Base-by-base conservation (phyloP, 1,140 invertebrate species). In the Pantala flavescens region DNA sequence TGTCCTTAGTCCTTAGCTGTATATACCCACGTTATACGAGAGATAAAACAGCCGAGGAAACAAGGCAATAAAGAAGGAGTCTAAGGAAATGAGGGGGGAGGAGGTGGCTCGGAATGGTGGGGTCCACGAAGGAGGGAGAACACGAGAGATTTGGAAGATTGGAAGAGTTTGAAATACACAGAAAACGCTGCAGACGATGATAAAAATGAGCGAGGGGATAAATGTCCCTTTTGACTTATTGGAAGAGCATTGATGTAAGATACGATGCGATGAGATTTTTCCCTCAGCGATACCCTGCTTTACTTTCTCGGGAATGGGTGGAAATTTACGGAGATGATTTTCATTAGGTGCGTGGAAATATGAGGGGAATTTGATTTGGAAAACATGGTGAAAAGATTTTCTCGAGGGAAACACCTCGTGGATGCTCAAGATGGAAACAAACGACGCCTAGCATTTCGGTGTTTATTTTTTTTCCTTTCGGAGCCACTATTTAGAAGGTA, bases 41-140 rank as follows among this genome's bases (percentile, higher is more conserved):
- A 63, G 49, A 63, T 63, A 63, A 63, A 63, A 63, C 49, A 63
- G 49, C 16, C 49, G 49, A 63, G 49, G 49, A 21, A 63, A 63
- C 49, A 63, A 63, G 49, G 49, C 49, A 63, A 63, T 63, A 63
- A 63, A 63, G 49, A 63, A 63, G 28, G 28, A 63, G 49, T 3
- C 14, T 3, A 63, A 21, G 49, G 49, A 21, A 19, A 21, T 63
- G 49, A 21, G 49, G 49, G 49, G 49, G 49, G 12, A 12, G 12
- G 49, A 3, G 49, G 12, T 16, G 16, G 28, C 28, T 36, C 9
- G 28, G 28, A 36, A 36, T 16, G 49, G 49, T 63, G 49, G 49
- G 49, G 49, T 16, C n/a, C 16, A 16, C 12, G 12, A 63, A 63
- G 49, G 49, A 63, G 49, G 49, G 49, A 21, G 49, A 3, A 21